Percentiles rank a stretch among this genome's conserved stretches.
Conservation (phyloP, 2,797 vertebrate genomes). For the Tadarida brasiliensis region DNA sequence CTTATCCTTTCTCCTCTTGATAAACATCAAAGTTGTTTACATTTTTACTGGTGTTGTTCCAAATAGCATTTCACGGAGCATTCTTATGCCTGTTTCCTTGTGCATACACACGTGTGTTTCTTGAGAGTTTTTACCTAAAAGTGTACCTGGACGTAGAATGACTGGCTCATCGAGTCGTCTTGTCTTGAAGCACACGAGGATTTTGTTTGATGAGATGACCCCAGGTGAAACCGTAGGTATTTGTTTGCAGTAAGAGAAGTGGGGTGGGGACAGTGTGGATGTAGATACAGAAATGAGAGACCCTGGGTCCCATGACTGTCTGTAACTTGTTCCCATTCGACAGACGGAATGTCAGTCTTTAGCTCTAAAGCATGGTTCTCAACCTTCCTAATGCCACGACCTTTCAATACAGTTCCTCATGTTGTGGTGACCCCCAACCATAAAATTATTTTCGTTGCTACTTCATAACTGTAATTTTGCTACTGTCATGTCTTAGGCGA, state of each 20-base stretch:
- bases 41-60: constrained; percentile 22
- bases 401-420: no score
- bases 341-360: background rate
- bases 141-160: background rate
- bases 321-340: background rate
- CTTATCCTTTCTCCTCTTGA: constrained; percentile 17
- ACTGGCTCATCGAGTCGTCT: background rate
- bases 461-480: no score
- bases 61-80: constrained; percentile 10
- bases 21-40: constrained; percentile 21
- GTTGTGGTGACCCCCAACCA: no score
- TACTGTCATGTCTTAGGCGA: no score
- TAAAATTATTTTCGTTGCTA: no score
- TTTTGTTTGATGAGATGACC: constrained; percentile 33
- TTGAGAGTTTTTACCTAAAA: constrained; percentile 9
- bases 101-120: background rate
- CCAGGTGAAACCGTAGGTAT: background rate
- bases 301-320: background rate
- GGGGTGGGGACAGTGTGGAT: background rate
- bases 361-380: no score
- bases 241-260: constrained; percentile 22
- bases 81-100: background rate
- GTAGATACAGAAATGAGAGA: background rate
- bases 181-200: constrained; percentile 9
- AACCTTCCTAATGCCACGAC: no score